Percentiles rank a stretch among this genome's conserved stretches.
phyloP scores from a whole-genome alignment of 2,888 invertebrate genomes.

The Mystacides longicornis region DNA sequence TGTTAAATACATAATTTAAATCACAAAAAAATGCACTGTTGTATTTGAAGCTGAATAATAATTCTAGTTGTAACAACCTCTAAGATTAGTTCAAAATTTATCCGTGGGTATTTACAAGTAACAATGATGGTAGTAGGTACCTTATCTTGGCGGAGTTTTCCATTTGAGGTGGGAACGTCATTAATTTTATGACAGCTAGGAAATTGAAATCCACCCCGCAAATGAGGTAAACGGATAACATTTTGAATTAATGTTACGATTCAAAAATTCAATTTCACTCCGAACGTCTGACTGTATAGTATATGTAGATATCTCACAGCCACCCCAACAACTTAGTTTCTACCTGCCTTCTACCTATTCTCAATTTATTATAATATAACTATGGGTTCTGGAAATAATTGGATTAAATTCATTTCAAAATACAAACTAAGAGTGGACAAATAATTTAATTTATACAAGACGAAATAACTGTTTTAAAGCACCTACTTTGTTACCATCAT shows the following conservation, averaged over 20 bases:
- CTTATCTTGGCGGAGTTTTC: background rate
- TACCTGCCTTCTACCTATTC: background rate
- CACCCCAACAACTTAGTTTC: background rate
- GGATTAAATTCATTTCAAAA: too few relatives aligned
- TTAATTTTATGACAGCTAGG: conserved; percentile 2
- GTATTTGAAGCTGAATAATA: too few relatives aligned
- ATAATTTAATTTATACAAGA: too few relatives aligned
- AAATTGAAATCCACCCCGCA: conserved; percentile 1
- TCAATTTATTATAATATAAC: background rate
- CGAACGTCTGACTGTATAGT: background rate
- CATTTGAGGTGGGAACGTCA: background rate
- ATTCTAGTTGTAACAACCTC: too few relatives aligned
- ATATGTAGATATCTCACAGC: background rate
- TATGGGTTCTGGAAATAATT: too few relatives aligned
- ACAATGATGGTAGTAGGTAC: background rate
- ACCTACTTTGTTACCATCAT: too few relatives aligned
- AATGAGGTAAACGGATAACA: background rate
- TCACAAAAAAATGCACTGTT: too few relatives aligned
- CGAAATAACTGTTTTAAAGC: too few relatives aligned
- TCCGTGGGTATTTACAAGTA: background rate
- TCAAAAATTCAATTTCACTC: conserved; percentile 2
- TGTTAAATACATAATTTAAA: too few relatives aligned
- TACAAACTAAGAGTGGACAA: too few relatives aligned
- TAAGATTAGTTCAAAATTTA: background rate
- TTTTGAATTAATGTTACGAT: conserved; percentile 1